Evolutionary conservation across 2,888 invertebrate species (phyloP), one percentile per base, ranked within the genome.

Genomic region (Lomographa bimaculata): DNA sequence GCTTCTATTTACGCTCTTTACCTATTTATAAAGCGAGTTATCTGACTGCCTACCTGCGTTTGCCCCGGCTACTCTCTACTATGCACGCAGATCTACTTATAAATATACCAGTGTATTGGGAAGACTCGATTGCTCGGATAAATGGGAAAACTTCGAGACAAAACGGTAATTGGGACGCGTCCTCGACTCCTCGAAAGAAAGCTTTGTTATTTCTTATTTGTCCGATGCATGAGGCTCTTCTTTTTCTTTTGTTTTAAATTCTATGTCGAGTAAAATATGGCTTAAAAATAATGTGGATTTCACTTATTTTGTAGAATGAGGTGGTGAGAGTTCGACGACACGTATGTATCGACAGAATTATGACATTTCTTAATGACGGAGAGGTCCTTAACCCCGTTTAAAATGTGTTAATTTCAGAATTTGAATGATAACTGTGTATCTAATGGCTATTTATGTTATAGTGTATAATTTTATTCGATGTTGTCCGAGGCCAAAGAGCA

Each of bases 1-100:
- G 77, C 66, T 77, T 78, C 82, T 85, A 86, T 87, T 87, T 87
- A 84, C 79, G 81, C 80, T 83, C 76, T 76, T 86, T 85, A 86
- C 84, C 85, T 86, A 87, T 89, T 87, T 89, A 87, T 89, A 87
- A 80, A 74, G 69, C 71, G 66, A 70, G 65, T 66, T 78, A 79
- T 79, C 77, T 64, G 62, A 66, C 73, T 78, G 69, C 71, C 79
- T 83, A 86, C 86, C 83, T 87, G 82, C 67, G 62, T 64, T 54
- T 45, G 60, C 47, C 62, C 54, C 58, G 57, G 56, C 62, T 50
- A 56, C 48, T 63, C 55, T 60, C 53, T 56, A 53, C 50, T 52
- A 54, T 52, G 53, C 42, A 37, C 36, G 36, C 45, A 56, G 44
- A 46, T 47, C 36, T 45, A 37, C 25, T 20, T 43, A 41, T 30